phyloP scores from a whole-genome alignment of 2,888 invertebrate species.

The Unio pictorum region DNA sequence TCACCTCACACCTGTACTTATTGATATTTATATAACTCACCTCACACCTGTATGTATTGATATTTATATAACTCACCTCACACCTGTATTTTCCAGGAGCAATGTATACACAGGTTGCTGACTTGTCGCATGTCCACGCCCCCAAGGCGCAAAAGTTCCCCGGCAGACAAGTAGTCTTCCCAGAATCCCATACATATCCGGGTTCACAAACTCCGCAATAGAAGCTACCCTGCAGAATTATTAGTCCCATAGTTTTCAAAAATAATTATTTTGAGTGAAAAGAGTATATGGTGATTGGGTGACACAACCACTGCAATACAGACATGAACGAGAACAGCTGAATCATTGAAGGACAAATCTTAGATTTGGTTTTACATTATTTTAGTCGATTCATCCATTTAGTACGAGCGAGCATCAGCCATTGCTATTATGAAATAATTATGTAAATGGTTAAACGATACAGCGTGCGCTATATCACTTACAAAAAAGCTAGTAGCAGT shows the following conservation, averaged over 20 bases:
- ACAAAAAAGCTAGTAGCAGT: too few species aligned
- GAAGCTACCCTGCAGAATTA: constrained; percentile 49
- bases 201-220: constrained; percentile 54
- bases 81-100: constrained; percentile 50
- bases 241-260: not conserved
- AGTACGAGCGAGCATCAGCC: too few species aligned
- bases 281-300: too few species aligned
- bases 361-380: too few species aligned
- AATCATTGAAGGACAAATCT: too few species aligned
- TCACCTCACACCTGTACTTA: constrained; percentile 7
- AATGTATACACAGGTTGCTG: constrained; percentile 45
- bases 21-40: constrained; percentile 13
- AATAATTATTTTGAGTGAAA: too few species aligned
- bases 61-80: constrained; percentile 29
- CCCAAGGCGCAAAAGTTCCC: constrained; percentile 53
- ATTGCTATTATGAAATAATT: too few species aligned
- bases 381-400: too few species aligned
- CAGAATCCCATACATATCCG: constrained; percentile 54
- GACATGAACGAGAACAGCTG: too few species aligned
- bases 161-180: constrained; percentile 44
- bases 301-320: too few species aligned
- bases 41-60: constrained; percentile 32
- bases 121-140: constrained; percentile 37
- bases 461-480: too few species aligned
- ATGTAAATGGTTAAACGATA: too few species aligned